Conservation (phyloP, 1,140 invertebrate species). For the Cydia strobilella region DNA sequence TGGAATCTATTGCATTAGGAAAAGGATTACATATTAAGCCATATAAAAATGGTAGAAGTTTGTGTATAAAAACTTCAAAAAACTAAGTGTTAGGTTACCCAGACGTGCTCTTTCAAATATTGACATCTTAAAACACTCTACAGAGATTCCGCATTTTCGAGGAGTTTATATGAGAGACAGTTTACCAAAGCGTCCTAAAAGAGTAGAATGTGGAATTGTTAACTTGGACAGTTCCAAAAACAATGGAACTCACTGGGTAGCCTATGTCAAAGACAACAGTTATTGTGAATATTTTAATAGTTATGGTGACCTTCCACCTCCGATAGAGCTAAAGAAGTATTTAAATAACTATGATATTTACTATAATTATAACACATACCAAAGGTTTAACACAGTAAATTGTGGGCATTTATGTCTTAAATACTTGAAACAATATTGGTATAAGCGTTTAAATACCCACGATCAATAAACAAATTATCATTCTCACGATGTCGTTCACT, state of each 20-base stretch:
- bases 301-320: conserved; percentile 56
- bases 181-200: conserved; percentile 45
- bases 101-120: conserved; percentile 43
- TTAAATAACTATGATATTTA: too few species aligned
- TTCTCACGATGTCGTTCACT: too few species aligned
- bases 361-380: too few species aligned
- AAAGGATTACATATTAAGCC: conserved; percentile 57
- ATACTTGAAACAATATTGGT: conserved; percentile 40
- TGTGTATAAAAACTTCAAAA: conserved; percentile 41
- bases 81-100: conserved; percentile 41
- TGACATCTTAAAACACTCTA: conserved; percentile 45
- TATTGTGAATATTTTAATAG: conserved; percentile 50
- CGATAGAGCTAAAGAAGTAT: conserved; percentile 52
- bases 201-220: conserved; percentile 56
- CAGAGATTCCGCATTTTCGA: conserved; percentile 51
- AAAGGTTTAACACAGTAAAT: conserved; percentile 37
- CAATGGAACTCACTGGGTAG: conserved; percentile 61
- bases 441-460: neutral
- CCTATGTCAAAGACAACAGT: conserved; percentile 50
- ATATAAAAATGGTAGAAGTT: conserved; percentile 52
- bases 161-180: conserved; percentile 57
- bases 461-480: conserved; percentile 2
- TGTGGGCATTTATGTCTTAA: conserved; percentile 52
- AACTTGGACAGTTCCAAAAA: conserved; percentile 54
- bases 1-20: too few species aligned